Conservation (phyloP, 2,888 invertebrate genomes). For the Drosophila helvetica region DNA sequence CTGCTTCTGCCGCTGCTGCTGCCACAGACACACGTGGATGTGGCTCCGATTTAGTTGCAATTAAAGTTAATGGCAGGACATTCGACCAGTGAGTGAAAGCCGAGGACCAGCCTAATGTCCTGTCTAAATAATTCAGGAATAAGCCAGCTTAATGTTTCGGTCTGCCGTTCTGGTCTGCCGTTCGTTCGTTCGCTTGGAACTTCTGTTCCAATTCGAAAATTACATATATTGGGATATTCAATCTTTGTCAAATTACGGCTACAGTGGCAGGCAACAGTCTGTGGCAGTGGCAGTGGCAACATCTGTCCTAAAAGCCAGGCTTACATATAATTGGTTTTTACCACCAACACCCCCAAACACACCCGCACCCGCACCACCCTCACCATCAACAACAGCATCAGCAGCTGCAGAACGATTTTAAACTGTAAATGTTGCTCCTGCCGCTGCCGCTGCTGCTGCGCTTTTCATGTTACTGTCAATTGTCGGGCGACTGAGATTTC, state of each 20-base stretch:
- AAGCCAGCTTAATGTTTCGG: slow-evolving; percentile 29
- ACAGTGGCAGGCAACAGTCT: not conserved
- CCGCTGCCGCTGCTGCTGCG: slow-evolving; percentile 19
- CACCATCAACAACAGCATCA: no score
- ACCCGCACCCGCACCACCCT: not conserved
- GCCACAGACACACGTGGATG: slow-evolving; percentile 1
- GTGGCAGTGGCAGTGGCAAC: slow-evolving; percentile 3
- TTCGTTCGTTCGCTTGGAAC: slow-evolving; percentile 19
- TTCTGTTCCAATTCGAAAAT: slow-evolving; percentile 40
- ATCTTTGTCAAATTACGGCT: slow-evolving; percentile 44
- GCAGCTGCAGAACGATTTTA: slow-evolving; percentile 21
- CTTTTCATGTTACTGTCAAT: slow-evolving; percentile 61
- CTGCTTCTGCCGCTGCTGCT: not conserved
- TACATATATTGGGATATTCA: slow-evolving; percentile 38
- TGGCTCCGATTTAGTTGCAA: slow-evolving; percentile 22
- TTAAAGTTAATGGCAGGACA: slow-evolving; percentile 39
- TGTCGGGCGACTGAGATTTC: slow-evolving; percentile 43
- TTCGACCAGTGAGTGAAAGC: not conserved
- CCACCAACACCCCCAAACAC: not conserved
- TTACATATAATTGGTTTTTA: slow-evolving; percentile 46
- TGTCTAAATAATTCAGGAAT: slow-evolving; percentile 34
- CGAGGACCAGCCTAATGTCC: slow-evolving; percentile 22
- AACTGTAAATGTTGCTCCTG: slow-evolving; percentile 21
- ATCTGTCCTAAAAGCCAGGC: slow-evolving; percentile 16
- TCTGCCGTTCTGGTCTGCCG: slow-evolving; percentile 6